Percentiles rank a stretch among this genome's conserved stretches.
These are phyloP conservation scores for Jaculus jaculus DNA, from an alignment of 2,113 vertebrate genomes.

Conservation along the genomic window DNA sequence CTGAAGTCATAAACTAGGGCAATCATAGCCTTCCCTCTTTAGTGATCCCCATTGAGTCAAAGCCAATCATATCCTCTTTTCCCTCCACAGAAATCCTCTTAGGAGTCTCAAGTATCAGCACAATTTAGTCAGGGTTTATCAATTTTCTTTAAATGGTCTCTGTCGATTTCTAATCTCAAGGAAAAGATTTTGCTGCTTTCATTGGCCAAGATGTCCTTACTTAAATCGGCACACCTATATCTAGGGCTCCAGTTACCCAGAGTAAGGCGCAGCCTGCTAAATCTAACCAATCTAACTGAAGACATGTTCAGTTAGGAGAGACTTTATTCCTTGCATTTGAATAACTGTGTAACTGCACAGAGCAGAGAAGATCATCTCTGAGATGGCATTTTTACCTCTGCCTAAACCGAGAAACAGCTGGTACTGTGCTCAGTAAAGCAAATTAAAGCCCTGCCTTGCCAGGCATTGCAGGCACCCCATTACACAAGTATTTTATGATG, in stretches of 20 bases:
- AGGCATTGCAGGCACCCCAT: slow-evolving; percentile 59
- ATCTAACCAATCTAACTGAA: slow-evolving; percentile 37
- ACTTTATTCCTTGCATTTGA: slow-evolving; percentile 53
- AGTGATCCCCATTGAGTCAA: neutral
- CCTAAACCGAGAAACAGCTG: slow-evolving; percentile 70
- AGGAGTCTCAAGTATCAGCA: neutral
- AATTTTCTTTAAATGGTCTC: neutral
- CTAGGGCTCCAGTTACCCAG: slow-evolving; percentile 30
- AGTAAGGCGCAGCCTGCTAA: slow-evolving; percentile 45
- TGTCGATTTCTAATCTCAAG: slow-evolving; percentile 4
- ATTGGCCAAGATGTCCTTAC: neutral
- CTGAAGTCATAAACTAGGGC: neutral
- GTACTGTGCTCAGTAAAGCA: slow-evolving; percentile 65
- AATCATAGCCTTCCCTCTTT: neutral
- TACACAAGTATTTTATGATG: slow-evolving; percentile 70
- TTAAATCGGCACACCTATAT: neutral
- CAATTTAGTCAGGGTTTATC: neutral
- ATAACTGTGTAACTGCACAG: slow-evolving; percentile 12
- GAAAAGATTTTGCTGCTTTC: neutral
- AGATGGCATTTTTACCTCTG: slow-evolving; percentile 63
- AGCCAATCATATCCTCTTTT: neutral
- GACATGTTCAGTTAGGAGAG: slow-evolving; percentile 34
- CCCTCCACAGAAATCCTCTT: neutral
- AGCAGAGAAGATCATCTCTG: slow-evolving; percentile 32
- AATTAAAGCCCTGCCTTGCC: slow-evolving; percentile 62